Percentiles rank a stretch among this genome's conserved stretches.
Evolutionary conservation across 1,140 invertebrate species (phyloP).

Genomic region (Drosophila grimshawi): DNA sequence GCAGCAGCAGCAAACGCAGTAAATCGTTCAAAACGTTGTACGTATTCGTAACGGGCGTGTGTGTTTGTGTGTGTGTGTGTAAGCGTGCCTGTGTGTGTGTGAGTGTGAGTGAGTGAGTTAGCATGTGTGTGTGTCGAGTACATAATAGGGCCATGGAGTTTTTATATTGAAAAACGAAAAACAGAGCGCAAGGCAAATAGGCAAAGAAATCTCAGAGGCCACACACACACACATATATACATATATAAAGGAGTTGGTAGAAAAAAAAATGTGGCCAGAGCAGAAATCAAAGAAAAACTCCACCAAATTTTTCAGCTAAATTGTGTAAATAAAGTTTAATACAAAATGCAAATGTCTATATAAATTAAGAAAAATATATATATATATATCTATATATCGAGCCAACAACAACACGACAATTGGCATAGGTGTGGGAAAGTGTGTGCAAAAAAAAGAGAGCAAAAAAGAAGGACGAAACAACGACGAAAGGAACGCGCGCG

Average conservation of each 20-base stretch:
- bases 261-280: constrained; percentile 57
- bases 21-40: constrained; percentile 48
- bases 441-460: constrained; percentile 34
- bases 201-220: constrained; percentile 30
- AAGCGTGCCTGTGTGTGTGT: constrained; percentile 25
- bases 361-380: constrained; percentile 25
- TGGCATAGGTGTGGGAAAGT: constrained; percentile 39
- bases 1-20: constrained; percentile 27
- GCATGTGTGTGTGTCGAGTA: constrained; percentile 69
- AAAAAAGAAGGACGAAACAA: constrained; percentile 45
- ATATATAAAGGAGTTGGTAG: constrained; percentile 2
- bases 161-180: constrained; percentile 70
- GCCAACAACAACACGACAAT: constrained; percentile 49
- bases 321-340: constrained; percentile 43
- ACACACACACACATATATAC: constrained; percentile 21
- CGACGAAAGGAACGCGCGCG: constrained; percentile 51
- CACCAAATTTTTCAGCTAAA: constrained; percentile 3
- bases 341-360: constrained; percentile 5
- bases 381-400: constrained; percentile 29
- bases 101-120: constrained; percentile 45
- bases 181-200: constrained; percentile 42
- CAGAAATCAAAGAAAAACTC: constrained; percentile 35
- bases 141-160: constrained; percentile 80
- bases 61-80: constrained; percentile 28
- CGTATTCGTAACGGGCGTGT: constrained; percentile 63